Evolutionary conservation across 2,797 vertebrate species (phyloP), one percentile per base, ranked within the genome.

Genomic region (Simalia tracyae): DNA sequence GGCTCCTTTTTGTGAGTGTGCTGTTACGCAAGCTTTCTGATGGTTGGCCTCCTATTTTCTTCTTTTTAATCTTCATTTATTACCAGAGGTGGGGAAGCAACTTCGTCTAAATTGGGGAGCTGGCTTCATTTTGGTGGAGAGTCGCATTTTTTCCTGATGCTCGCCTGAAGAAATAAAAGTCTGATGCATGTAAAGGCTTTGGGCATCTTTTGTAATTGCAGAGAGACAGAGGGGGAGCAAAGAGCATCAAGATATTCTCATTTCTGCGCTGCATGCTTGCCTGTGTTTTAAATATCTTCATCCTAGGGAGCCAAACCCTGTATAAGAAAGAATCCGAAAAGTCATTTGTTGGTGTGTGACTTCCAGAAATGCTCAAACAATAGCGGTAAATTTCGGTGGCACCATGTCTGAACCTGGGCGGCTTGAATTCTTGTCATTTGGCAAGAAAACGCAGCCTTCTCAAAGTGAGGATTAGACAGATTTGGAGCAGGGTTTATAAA

Each of bases 151-250:
- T 54, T 15, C 59, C 31, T 28, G 19, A 26, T 26, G 59, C 26
- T 68, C 24, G 57, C 46, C 50, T 46, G 24, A 57, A 68, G 63
- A 84, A 92, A 92, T 92, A 92, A 92, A 42, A 92, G 61, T 56
- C 7, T 46, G 6, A 46, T 63, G 60, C 24, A 22, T 46, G 14
- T 24, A 63, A 42, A 42, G 24, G 31, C 46, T 26, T 54, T 8
- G 86, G 86, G 42, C 36, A 87, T 50, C 1, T 61, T 87, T 87
- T 63, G 24, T 61, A 1, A 26, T 63, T 46, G 26, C 54, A 57
- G 84, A 54, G 15, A 57, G 54, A 84, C 4, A 24, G 2, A 85
- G 2, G 5, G 12, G 5, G 46, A 24, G 4, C 24, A 24, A 81
- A 81, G 4, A 5, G 42, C 9, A 46, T 12, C 19, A 11, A 42